Base-by-base conservation (phyloP, 2,888 invertebrate genomes). In the Heteromyza rotundicornis region DNA sequence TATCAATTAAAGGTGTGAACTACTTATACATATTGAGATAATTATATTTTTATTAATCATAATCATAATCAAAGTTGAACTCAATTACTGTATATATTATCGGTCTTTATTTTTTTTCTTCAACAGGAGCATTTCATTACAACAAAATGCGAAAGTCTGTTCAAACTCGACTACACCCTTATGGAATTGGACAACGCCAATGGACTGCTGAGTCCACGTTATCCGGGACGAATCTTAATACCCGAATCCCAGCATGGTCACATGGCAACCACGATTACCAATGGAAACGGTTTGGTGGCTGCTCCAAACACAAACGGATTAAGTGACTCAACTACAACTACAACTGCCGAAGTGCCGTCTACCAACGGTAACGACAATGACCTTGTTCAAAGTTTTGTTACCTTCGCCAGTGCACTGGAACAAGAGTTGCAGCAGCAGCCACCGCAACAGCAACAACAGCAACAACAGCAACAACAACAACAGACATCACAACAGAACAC, bases 211-310 rank as follows among this genome's bases (percentile, higher is more conserved):
- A 88, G 90, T 80, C 85, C 87, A 54, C 87, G 90, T 64, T 92
- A 92, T 83, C 92, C 92, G 32, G 87, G 87, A 72, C 87, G 88
- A 66, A 84, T 92, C 64, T 86, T 90, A 55, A 85, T 92, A 67
- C 85, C 89, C 63, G 88, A 89, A 77, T 84, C 84, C 71, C 88
- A 88, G 75, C 17, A 47, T 19, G 14, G 47, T 3, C 20, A 17
- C 47, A 47, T 20, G 2, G 47, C 7, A 14, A 20, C 5, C 7
- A 20, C 17, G 40, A 8, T 7, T 20, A 35, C 16, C 47, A 40
- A 44, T 32, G 54, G 57, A 32, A 35, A 49, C n/a, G n/a, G n/a
- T n/a, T n/a, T n/a, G n/a, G n/a, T n/a, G n/a, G n/a, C n/a, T n/a
- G n/a, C 24, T n/a, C 17, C 5, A 60, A 40, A n/a, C 10, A n/a